phyloP scores from a whole-genome alignment of 2,888 invertebrate genomes.

The Pristionchus exspectatus region DNA sequence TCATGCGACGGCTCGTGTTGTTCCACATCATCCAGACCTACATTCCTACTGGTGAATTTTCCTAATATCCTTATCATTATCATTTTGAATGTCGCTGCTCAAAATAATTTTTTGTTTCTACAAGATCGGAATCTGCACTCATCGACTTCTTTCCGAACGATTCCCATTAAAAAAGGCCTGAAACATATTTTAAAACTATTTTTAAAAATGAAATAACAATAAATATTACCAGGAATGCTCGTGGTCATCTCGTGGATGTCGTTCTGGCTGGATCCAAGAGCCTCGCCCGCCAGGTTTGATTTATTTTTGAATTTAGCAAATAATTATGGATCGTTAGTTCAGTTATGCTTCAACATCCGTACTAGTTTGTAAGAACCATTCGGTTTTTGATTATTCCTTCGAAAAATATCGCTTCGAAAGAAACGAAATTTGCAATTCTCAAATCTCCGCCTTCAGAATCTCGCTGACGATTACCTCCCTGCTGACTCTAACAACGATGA shows the following conservation, averaged over 20 bases:
- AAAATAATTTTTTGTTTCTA: too few species aligned
- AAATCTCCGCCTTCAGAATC: conserved; percentile 63
- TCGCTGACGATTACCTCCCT: conserved; percentile 78
- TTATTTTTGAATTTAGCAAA: too few species aligned
- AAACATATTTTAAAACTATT: neutral
- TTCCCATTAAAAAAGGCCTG: neutral
- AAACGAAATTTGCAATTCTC: too few species aligned
- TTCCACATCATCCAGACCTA: conserved; percentile 79
- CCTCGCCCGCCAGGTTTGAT: conserved; percentile 73
- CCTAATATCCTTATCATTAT: too few species aligned
- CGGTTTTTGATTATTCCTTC: neutral
- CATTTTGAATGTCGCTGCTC: too few species aligned
- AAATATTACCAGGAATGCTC: conserved; percentile 68
- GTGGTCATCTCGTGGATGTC: conserved; percentile 78
- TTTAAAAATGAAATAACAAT: neutral
- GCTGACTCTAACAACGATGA: conserved; percentile 78
- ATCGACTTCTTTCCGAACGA: neutral
- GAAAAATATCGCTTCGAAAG: neutral
- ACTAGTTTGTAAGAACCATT: neutral
- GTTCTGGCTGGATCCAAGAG: conserved; percentile 78
- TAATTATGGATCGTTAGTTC: neutral
- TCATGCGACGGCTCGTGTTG: conserved; percentile 75
- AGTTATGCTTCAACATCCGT: neutral
- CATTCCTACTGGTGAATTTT: conserved; percentile 73
- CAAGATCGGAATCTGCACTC: too few species aligned